Evolutionary conservation across 2,113 vertebrate species (phyloP).

Genomic region (Bostrychus sinensis): DNA sequence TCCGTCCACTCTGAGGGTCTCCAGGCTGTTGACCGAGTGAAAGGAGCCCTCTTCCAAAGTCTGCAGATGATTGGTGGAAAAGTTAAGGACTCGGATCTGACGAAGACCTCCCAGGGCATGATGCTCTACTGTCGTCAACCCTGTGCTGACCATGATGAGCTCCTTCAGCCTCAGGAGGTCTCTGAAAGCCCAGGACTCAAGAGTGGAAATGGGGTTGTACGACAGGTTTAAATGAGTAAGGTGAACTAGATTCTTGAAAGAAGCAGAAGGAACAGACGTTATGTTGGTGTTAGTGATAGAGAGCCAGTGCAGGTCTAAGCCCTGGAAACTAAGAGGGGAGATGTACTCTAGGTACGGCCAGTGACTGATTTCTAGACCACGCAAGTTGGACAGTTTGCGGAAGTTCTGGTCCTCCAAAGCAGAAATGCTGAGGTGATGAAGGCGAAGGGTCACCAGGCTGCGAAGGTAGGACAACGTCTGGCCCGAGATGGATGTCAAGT

Average conservation of each 20-base stretch:
- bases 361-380: constrained; percentile 90
- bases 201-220: constrained; percentile 90
- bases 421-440: constrained; percentile 88
- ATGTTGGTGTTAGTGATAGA: constrained; percentile 97
- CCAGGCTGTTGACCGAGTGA: constrained; percentile 95
- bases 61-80: constrained; percentile 91
- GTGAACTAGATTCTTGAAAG: constrained; percentile 89
- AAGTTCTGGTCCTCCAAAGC: constrained; percentile 94
- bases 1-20: constrained; percentile 92
- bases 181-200: constrained; percentile 91
- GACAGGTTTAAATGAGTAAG: constrained; percentile 93
- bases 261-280: constrained; percentile 86
- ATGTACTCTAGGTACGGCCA: constrained; percentile 93
- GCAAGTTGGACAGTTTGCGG: constrained; percentile 84
- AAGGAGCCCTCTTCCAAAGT: constrained; percentile 94
- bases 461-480: constrained; percentile 93
- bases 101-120: constrained; percentile 90
- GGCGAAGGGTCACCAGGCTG: constrained; percentile 88
- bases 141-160: constrained; percentile 91
- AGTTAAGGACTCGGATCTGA: constrained; percentile 95
- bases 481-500: constrained; percentile 91
- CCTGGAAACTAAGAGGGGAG: constrained; percentile 88
- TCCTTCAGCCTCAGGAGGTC: constrained; percentile 94
- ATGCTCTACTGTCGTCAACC: constrained; percentile 85
- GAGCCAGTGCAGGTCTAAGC: constrained; percentile 92